phyloP scores from a whole-genome alignment of 2,797 vertebrate genomes.

The Acomys russatus region DNA sequence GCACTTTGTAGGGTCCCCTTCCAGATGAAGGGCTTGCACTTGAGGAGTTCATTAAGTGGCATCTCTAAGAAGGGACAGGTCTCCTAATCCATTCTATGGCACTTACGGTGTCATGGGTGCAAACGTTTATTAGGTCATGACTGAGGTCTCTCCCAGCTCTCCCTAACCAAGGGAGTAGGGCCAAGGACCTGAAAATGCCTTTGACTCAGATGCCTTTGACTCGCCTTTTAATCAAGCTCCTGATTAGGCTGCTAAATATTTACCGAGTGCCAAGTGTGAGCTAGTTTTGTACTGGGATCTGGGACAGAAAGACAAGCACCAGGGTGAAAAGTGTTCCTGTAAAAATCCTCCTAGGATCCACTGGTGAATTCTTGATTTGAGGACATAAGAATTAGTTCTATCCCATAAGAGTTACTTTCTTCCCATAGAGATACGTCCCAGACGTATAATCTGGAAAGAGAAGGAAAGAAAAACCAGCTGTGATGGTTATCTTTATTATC shows the following conservation, averaged over 20 bases:
- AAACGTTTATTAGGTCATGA: neutral
- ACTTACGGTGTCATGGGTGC: neutral
- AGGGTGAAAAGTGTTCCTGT: neutral
- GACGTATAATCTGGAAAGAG: neutral
- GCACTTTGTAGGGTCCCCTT: neutral
- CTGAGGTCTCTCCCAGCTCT: neutral
- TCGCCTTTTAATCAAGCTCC: constrained; percentile 14
- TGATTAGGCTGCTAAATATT: constrained; percentile 57
- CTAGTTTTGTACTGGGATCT: neutral
- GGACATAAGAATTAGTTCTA: neutral
- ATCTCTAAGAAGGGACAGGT: neutral
- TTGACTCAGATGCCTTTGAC: neutral
- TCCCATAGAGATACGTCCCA: neutral
- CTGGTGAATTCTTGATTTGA: constrained; percentile 13
- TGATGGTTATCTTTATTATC: neutral
- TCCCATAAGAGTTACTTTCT: too few species aligned
- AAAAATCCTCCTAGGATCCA: neutral
- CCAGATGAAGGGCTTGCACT: neutral
- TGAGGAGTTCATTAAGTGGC: neutral
- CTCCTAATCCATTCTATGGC: neutral
- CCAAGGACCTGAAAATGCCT: constrained; percentile 28
- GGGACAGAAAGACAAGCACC: neutral
- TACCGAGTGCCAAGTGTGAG: neutral
- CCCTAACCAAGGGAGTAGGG: neutral
- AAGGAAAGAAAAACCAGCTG: neutral